Base-by-base conservation (phyloP, 2,888 invertebrate species). In the Morpho achilles region DNA sequence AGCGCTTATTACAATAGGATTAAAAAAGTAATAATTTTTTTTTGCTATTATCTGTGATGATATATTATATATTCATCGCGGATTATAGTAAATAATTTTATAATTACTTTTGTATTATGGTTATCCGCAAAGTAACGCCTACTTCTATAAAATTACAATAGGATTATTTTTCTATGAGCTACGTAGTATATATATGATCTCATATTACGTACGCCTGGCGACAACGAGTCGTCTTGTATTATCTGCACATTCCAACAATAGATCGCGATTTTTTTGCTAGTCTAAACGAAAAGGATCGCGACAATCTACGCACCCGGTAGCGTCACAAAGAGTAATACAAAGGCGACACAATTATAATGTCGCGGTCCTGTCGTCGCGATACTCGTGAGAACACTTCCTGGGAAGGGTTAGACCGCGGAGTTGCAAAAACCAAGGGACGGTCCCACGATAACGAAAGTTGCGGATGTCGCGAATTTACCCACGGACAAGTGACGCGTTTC, bases 311-410 rank as follows among this genome's bases (percentile, higher is more conserved):
- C 61, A 61, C 55, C 61, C 61, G 56, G 52, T 46, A 46, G 22
- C 41, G 40, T 40, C 49, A 39, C 10, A 50, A 56, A 42, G 43
- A 16, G 47, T 41, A 10, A 32, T 41, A 46, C 41, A 45, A 53
- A 53, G 53, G 49, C 43, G 53, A 41, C 23, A 50, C 32, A 53
- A 53, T 58, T 53, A 58, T 39, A 53, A 58, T 53, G 47, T 58
- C 61, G 60, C 61, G 61, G 47, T 46, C 55, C 57, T 55, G 55
- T 45, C 50, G 50, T 53, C 49, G 59, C 61, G 63, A 63, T 67
- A 67, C 66, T 64, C 70, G 70, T 70, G 70, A 67, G 70, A 70
- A 70, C 59, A 56, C 58, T 56, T 57, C 63, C 56, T 62, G 59
- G 56, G 61, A 68, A 67, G 68, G 68, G 67, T 67, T 61, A 53